A percentile compares a stretch with the other conserved stretches of the same genome.
phyloP scores from a whole-genome alignment of 2,113 vertebrate genomes.

The Rhabdomys dilectus region DNA sequence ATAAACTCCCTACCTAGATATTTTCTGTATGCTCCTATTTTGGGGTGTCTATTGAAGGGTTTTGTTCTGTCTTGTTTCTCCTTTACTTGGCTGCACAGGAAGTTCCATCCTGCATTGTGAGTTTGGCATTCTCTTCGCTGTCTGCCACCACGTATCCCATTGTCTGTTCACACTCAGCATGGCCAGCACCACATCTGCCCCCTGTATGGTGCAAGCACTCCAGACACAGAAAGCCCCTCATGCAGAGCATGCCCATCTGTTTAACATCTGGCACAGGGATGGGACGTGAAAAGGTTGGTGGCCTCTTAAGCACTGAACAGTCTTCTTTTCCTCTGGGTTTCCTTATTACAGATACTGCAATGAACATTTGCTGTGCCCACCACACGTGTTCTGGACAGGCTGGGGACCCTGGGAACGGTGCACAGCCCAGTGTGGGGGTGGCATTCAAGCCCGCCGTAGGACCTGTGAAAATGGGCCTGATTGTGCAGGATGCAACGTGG shows the following conservation, averaged over 20 bases:
- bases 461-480: constrained; percentile 97
- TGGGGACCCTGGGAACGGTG: constrained; percentile 98
- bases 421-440: constrained; percentile 95
- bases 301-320: constrained; percentile 29
- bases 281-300: neutral
- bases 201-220: neutral
- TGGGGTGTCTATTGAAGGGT: constrained; percentile 72
- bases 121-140: constrained; percentile 65
- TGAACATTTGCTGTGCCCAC: constrained; percentile 96
- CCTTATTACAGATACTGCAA: constrained; percentile 94
- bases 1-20: constrained; percentile 23
- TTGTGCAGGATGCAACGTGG: constrained; percentile 94
- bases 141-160: constrained; percentile 16
- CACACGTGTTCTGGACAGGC: constrained; percentile 96
- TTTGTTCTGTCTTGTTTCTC: constrained; percentile 80
- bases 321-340: constrained; percentile 68
- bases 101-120: constrained; percentile 81
- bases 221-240: neutral
- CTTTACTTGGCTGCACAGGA: constrained; percentile 80
- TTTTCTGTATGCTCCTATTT: constrained; percentile 44
- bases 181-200: constrained; percentile 59
- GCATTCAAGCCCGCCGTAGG: constrained; percentile 95
- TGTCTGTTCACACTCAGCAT: constrained; percentile 65
- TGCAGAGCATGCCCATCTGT: constrained; percentile 66
- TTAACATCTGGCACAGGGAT: constrained; percentile 1